Evolutionary conservation across 30 jellyfish, hydroid and myxozoan species (phyloP).

Genomic region (Turritopsis rubra): DNA sequence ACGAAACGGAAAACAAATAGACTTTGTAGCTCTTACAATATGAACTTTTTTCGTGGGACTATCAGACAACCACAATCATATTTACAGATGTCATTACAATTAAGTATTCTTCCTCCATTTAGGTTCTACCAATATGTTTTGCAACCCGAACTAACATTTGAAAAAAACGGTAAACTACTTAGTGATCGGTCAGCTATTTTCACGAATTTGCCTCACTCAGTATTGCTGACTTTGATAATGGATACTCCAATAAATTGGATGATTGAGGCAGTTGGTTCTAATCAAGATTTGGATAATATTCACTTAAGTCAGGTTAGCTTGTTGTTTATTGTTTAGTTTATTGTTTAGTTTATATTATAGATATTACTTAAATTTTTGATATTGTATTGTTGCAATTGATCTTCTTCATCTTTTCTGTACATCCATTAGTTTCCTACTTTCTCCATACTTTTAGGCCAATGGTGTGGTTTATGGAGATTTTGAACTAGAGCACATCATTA

Average conservation of each 20-base stretch:
- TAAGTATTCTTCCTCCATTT: neutral
- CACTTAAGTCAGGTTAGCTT: constrained; percentile 59
- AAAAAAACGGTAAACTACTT: constrained; percentile 36
- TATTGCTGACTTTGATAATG: constrained; percentile 69
- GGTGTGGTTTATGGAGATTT: constrained; percentile 76
- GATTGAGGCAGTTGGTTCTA: constrained; percentile 82
- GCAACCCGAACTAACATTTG: constrained; percentile 73
- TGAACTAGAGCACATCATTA: constrained; percentile 78
- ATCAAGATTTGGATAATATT: constrained; percentile 80
- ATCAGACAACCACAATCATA: no score
- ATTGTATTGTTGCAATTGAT: no score
- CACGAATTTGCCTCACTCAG: constrained; percentile 78
- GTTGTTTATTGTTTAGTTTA: no score
- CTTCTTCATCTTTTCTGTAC: no score
- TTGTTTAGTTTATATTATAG: no score
- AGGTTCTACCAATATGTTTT: constrained; percentile 88
- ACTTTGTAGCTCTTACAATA: no score
- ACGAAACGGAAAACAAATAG: neutral
- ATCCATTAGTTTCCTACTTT: neutral
- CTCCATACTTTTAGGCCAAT: constrained; percentile 40
- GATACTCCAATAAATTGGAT: constrained; percentile 95
- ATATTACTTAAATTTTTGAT: no score
- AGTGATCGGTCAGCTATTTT: constrained; percentile 65
- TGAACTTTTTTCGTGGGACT: no score
- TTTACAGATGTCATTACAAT: no score